Base-by-base conservation (phyloP, 2,797 vertebrate genomes). In the Yasuhikotakia modesta region DNA sequence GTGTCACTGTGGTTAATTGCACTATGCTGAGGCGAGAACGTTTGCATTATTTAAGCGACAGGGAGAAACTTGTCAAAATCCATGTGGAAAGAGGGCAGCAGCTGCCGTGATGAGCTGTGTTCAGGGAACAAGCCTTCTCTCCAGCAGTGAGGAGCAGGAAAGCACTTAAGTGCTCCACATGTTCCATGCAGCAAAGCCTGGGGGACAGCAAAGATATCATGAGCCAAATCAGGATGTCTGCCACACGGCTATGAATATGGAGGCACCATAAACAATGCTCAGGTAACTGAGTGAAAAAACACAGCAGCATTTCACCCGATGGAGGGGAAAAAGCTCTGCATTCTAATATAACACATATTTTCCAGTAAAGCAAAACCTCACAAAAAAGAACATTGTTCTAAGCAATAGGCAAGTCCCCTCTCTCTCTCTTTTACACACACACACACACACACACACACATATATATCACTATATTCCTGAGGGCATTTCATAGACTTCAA, bases 41-140 rank as follows among this genome's bases (percentile, higher is more conserved):
- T 75, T 63, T 78, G 76, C 66, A 79, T 76, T 84, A 82, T 83
- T 84, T 79, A 85, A 88, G 84, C 86, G 79, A 84, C 87, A 87
- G 83, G 85, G 84, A 77, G 73, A 79, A 76, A 91, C 89, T 83
- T 87, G 91, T 92, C 89, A 89, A 87, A 85, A 75, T 75, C 71
- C 86, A 78, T 81, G 78, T 53, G 82, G 84, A 75, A 82, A 39
- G 66, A 66, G 60, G 75, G 69, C 73, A 80, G 80, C 81, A 77
- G 66, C 78, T 92, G 88, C 86, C 89, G 84, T 88, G 89, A 90
- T 90, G 88, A 92, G 85, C 80, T 75, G 81, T 7, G 77, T 80
- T 39, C 81, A 71, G 84, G 88, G 88, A 88, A 83, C 89, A 86
- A 88, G 89, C 89, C 82, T 79, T 84, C 83, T 90, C 86, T 86